Evolutionary conservation across 2,888 invertebrate genomes (phyloP).

Genomic region (Drosophila acutilabella): DNA sequence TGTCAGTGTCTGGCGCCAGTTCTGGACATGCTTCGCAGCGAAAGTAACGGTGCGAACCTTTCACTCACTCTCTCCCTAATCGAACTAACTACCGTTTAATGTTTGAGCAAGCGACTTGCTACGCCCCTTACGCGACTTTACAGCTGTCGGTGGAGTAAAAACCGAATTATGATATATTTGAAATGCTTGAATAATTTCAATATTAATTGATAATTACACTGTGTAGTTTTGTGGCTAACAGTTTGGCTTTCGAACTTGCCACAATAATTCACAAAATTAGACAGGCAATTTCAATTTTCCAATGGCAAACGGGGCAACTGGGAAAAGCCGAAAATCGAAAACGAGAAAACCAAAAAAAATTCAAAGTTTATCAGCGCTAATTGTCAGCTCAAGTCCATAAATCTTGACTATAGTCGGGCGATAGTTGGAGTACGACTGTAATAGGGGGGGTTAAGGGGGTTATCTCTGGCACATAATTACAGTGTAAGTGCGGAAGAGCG

Average conservation of each 20-base stretch:
- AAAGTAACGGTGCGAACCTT: slow-evolving; percentile 39
- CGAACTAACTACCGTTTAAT: slow-evolving; percentile 78
- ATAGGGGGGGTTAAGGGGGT: slow-evolving; percentile 48
- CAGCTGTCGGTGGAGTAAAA: slow-evolving; percentile 10
- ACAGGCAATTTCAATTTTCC: slow-evolving; percentile 69
- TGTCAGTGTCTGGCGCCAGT: slow-evolving; percentile 75
- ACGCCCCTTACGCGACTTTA: slow-evolving; percentile 41
- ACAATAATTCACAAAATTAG: slow-evolving; percentile 74
- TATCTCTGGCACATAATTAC: slow-evolving; percentile 70
- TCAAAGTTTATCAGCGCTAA: slow-evolving; percentile 69
- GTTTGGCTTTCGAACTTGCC: slow-evolving; percentile 52
- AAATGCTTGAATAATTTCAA: slow-evolving; percentile 48
- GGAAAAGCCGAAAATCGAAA: slow-evolving; percentile 1
- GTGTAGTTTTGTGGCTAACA: slow-evolving; percentile 7
- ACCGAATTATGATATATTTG: slow-evolving; percentile 1
- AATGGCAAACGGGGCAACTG: slow-evolving; percentile 32
- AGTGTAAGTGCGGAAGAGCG: slow-evolving; percentile 21
- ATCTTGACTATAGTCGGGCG: slow-evolving; percentile 54
- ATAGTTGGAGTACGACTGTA: slow-evolving; percentile 42
- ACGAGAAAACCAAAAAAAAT: not conserved
- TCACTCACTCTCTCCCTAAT: slow-evolving; percentile 48
- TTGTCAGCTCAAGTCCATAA: slow-evolving; percentile 71
- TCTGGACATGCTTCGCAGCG: slow-evolving; percentile 64
- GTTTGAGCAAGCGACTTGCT: slow-evolving; percentile 51
- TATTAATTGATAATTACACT: slow-evolving; percentile 69